Conservation (phyloP, 2,888 invertebrate genomes). For the Petrolisthes cinctipes region DNA sequence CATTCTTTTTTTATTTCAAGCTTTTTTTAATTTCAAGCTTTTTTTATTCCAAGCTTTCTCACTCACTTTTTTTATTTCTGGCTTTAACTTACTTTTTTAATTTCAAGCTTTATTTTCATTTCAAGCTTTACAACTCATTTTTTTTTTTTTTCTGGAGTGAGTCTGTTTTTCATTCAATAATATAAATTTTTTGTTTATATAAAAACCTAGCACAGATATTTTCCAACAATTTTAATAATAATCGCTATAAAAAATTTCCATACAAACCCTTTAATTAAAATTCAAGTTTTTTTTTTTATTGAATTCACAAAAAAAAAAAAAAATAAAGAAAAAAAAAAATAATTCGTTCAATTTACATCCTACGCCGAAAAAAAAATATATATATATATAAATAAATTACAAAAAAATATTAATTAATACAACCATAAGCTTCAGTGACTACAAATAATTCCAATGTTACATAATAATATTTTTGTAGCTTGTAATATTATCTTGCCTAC, state of each 20-base stretch:
- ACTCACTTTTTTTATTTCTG: no score
- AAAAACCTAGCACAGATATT: neutral
- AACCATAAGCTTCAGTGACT: neutral
- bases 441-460: neutral
- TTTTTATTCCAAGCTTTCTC: no score
- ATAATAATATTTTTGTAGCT: neutral
- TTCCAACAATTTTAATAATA: neutral
- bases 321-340: no score
- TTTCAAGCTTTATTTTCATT: no score
- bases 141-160: no score
- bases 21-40: neutral
- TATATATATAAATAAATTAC: neutral
- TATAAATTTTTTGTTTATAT: neutral
- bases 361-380: no score
- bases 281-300: neutral
- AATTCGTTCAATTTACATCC: no score
- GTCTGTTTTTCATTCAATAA: no score
- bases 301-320: neutral
- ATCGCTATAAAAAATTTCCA: neutral
- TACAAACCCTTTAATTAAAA: neutral
- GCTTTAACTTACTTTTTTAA: no score
- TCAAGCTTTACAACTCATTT: no score
- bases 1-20: constrained; percentile 3
- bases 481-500: neutral
- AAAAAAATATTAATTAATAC: neutral